phyloP scores from a whole-genome alignment of 2,888 invertebrate species.

The Hedya salicella region DNA sequence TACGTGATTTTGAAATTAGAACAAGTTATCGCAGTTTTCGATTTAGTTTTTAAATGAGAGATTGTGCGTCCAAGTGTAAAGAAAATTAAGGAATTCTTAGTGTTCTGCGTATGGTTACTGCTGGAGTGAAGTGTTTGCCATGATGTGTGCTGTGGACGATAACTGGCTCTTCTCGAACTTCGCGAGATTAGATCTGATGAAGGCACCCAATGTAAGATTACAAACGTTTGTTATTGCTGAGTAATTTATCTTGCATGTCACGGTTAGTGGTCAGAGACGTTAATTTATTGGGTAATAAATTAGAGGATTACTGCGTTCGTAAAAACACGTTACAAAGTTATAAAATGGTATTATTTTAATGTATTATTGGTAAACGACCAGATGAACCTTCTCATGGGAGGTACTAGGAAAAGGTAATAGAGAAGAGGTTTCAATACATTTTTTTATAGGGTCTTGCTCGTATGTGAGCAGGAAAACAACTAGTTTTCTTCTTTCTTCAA shows the following conservation, averaged over 20 bases:
- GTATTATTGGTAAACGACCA: too few species aligned
- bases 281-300: conserved; percentile 25
- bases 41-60: neutral
- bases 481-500: too few species aligned
- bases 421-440: too few species aligned
- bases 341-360: too few species aligned
- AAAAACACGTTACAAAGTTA: conserved; percentile 14
- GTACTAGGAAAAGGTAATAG: too few species aligned
- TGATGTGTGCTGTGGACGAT: conserved; percentile 63
- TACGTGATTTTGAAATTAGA: neutral
- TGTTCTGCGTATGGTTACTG: conserved; percentile 42
- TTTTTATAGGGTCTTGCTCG: too few species aligned
- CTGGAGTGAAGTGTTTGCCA: conserved; percentile 31
- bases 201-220: conserved; percentile 59
- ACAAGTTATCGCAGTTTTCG: too few species aligned
- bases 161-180: conserved; percentile 63
- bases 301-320: neutral
- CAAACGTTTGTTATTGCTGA: conserved; percentile 1
- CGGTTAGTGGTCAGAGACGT: conserved; percentile 12
- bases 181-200: conserved; percentile 59
- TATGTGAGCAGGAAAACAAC: too few species aligned
- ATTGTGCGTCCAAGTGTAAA: neutral
- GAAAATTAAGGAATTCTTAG: neutral
- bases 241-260: conserved; percentile 4
- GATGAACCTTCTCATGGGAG: too few species aligned